Evolutionary conservation across 2,113 vertebrate species (phyloP), one percentile per base, ranked within the genome.

Genomic region (Grantiella picta): DNA sequence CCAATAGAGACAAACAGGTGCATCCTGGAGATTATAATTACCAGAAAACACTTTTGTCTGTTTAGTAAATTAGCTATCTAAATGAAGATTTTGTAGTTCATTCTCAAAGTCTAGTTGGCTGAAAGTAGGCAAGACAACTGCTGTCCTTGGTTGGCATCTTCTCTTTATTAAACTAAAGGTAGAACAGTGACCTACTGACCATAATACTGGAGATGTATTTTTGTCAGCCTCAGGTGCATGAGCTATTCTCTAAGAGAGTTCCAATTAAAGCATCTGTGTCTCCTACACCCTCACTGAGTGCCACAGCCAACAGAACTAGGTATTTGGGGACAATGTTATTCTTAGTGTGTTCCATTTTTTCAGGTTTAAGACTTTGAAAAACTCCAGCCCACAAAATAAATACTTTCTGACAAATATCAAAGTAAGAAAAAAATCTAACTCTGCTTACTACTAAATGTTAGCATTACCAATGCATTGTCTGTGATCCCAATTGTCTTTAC

Each of bases 131-230:
- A 53, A 84, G 33, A 54, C 18, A 68, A 45, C 17, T 29, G 50
- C 35, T 70, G 3, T 31, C 42, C 40, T 47, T 35, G 22, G 2
- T 15, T 45, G 17, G 13, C 52, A 50, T 61, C 7, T 60, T 81
- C 18, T 45, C 14, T 47, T 61, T 35, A 20, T 5, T 16, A 57
- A 79, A 36, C 11, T 28, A 10, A 89, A 65, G 40, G 40, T n/a
- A 65, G 52, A 61, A 21, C 19, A 52, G 52, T 45, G 35, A 17
- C 12, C 47, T 33, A 5, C 33, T 77, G 47, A 61, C 45, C 35
- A 36, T 1, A 2, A 36, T 14, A 61, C 7, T 1, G 1, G 12
- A 52, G 23, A 31, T 11, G 12, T 59, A 31, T 19, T 59, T 63
- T 72, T 59, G 65, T 42, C 23, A 42, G 49, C 15, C 60, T 73